Base-by-base conservation (phyloP, 2,113 vertebrate species). In the Neoarius graeffei region DNA sequence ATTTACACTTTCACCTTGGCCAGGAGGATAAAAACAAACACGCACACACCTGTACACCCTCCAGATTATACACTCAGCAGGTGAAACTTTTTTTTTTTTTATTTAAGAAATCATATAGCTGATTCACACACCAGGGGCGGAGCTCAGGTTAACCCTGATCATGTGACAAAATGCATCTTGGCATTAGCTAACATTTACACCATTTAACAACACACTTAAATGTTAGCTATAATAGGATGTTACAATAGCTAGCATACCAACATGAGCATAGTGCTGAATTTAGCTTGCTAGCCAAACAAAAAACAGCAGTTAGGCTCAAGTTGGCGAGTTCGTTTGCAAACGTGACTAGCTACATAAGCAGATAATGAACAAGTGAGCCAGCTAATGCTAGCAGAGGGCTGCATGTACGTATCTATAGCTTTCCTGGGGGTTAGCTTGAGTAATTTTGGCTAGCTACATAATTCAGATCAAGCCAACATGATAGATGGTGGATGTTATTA, bases 1-100 rank as follows among this genome's bases (percentile, higher is more conserved):
- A 82, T 82, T 82, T 82, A 82, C 80, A 81, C 27, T 81, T 81
- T 81, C 56, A 60, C 23, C 76, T 79, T 54, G 50, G 57, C 56
- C 80, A 81, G n/a, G 77, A 81, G 27, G 23, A 59, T 81, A 57
- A 35, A 30, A 59, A 42, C 79, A 60, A 48, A 14, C 74, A 7
- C 80, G 25, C 80, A 82, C 80, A 14, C 76, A 17, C 50, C 50
- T 56, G 52, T 56, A 62, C 80, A 62, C 30, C 30, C 59, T 48
- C 62, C 80, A 62, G 30, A 82, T 48, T 35, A 82, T 57, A 82
- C 80, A 82, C 59, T 62, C 80, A 62, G 80, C 57, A 82, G n/a
- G 35, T 62, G 80, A 82, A 82, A 82, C 57, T 9, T 81, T 81
- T 60, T 60, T 60, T 81, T 42, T 62, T 30, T 42, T 60, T 81